Base-by-base conservation (phyloP, 2,113 vertebrate genomes). In the Empidonax alnorum region DNA sequence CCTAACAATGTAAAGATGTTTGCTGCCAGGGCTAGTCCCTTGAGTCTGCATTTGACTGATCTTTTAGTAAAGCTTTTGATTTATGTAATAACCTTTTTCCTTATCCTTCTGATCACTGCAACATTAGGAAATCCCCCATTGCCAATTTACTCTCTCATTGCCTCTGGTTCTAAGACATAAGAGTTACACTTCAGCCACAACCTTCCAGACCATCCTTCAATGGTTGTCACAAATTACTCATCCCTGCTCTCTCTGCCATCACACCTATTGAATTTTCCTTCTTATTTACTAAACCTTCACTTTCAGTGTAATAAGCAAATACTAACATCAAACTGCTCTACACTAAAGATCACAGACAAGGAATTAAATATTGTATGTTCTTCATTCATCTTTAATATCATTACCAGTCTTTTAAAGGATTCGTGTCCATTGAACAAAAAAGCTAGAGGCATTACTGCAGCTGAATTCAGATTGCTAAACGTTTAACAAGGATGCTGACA, bases 361-460 rank as follows among this genome's bases (percentile, higher is more conserved):
- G 90, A 96, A 96, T 97, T 97, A 97, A 97, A 96, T 97, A 95
- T 88, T 93, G 81, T 91, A 92, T 94, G 73, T 84, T 71, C 61
- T 97, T 89, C 77, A 96, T 95, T 96, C 95, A 95, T 93, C 89
- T 87, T 96, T 93, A 93, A 93, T 95, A 85, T 91, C 92, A 89
- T 96, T 95, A 74, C 72, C 95, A 93, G 88, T 92, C 78, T 84
- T 77, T 76, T 87, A 96, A 97, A 96, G 80, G 84, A 88, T 87
- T 75, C 83, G 78, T 84, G 94, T 69, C 90, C 74, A 83, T 87
- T 81, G 89, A 94, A 68, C 84, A 84, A 91, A 96, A 96, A 93
- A 84, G 59, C 87, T 87, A 55, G 80, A 92, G 89, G 93, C 85
- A 80, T 58, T 89, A 81, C 87, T 88, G 87, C 71, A 86, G 85